Base-by-base conservation (phyloP, 1,140 invertebrate genomes). In the Dinothrombium tinctorium region DNA sequence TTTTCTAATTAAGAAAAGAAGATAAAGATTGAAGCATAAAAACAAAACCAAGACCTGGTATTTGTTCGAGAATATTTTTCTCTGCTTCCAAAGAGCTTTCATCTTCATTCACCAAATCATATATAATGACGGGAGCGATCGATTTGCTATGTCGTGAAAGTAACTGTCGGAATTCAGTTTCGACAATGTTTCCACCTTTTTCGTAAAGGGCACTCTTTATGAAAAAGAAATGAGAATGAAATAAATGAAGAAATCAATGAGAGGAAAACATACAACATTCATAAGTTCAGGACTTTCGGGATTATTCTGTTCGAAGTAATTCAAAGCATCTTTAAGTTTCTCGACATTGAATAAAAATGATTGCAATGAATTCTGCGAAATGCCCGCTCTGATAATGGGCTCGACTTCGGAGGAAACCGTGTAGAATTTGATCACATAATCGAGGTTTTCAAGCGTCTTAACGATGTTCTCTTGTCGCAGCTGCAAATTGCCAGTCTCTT, bases 251-350 rank as follows among this genome's bases (percentile, higher is more conserved):
- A 20, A 33, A 33, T 35, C 21, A 20, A 22, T 31, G 6, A 28
- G 17, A 38, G 6, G 11, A 44, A 35, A 12, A 44, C 40, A 66
- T 53, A 81, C 76, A 37, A 94, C 75, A 63, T 90, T 89, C 53
- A 86, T 78, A 37, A 92, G 57, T 63, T 94, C 86, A 22, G 87
- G 77, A 56, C 82, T 87, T 53, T 82, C 77, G 2, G 81, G 79
- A 60, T 89, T 89, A 54, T 87, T 77, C 54, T 79, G 77, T 52
- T 83, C 72, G 59, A 96, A 95, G 57, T 90, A 95, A 26, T 71
- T 70, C 51, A 82, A 73, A 36, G 87, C 84, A 48, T 74, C 74
- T 36, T 79, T 71, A 28, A 95, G 60, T 51, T 75, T 73, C 52
- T 81, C 76, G 61, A 94, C 70, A 3, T 80, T 74, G 50, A 76